Percentiles rank a stretch among this genome's conserved stretches.
phyloP scores from a whole-genome alignment of 2,113 vertebrate genomes.

The Ramphastos sulfuratus region DNA sequence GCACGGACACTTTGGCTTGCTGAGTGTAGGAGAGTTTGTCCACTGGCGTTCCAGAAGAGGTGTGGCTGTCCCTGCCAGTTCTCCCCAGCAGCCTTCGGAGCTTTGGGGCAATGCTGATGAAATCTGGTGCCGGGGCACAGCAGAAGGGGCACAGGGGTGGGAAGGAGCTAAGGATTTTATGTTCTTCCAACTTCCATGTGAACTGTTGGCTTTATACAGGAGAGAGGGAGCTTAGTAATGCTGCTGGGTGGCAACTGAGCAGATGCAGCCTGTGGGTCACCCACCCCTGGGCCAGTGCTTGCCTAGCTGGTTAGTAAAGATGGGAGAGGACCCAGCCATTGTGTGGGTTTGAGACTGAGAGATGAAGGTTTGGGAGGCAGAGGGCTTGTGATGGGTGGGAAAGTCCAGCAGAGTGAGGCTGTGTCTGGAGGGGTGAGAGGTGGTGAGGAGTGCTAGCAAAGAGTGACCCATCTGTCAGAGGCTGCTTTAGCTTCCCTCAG shows the following conservation, averaged over 20 bases:
- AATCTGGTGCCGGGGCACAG: not conserved
- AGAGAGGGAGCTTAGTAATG: not conserved
- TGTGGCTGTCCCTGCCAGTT: not conserved
- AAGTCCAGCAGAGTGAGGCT: accelerated
- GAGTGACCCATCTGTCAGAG: not conserved
- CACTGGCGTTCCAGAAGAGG: not conserved
- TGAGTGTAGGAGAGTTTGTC: not conserved
- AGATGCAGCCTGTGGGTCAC: not conserved
- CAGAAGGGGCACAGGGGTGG: not conserved
- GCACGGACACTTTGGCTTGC: not conserved
- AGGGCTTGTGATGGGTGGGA: not conserved
- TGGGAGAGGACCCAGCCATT: accelerated
- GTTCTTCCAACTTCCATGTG: not conserved
- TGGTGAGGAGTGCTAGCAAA: not conserved
- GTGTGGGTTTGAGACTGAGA: accelerated
- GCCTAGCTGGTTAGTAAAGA: not conserved
- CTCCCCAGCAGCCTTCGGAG: not conserved
- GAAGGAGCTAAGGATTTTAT: not conserved
- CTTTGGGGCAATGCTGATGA: not conserved
- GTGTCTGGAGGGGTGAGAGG: not conserved
- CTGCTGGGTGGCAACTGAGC: not conserved
- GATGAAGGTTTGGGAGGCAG: not conserved
- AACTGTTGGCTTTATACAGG: not conserved
- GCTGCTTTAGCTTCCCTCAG: not conserved
- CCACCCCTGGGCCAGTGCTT: not conserved